Evolutionary conservation across 1,140 invertebrate genomes (phyloP), one percentile per base, ranked within the genome.

Genomic region (Artemia franciscana): DNA sequence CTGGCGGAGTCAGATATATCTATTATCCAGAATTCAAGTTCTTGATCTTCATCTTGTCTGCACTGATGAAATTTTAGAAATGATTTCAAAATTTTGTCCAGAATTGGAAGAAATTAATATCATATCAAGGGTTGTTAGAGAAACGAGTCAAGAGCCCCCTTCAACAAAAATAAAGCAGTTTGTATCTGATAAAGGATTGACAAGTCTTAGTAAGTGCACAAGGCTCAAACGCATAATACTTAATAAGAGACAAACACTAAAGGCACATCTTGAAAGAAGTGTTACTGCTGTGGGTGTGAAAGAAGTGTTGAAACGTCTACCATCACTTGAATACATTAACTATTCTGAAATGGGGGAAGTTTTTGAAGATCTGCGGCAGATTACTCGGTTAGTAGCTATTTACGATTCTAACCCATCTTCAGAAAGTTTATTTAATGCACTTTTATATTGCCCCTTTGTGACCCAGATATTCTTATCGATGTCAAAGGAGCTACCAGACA

Each of bases 51-150:
- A 73, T 66, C 75, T 75, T 59, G 73, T 77, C 64, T 77, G 75
- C 63, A 77, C 76, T 3, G 76, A 78, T 66, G 77, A 77, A 70
- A 77, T 78, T 24, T 72, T 78, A 4, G 67, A 74, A 68, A 70
- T 76, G n/a, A 69, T 78, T 24, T 73, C 74, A 24, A 66, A 68
- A 15, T 71, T 68, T 65, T 78, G 77, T 66, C 69, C 63, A 18
- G 66, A 73, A 58, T 69, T 78, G 9, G 74, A 77, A 68, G 72
- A 76, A 64, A 72, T 78, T 24, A 75, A 77, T 63, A 75, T 77
- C 59, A 72, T 77, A n/a, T 78, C 77, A 24, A 71, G 69, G 67
- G 71, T 76, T 58, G 74, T 75, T 63, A 71, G 74, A 51, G 71
- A 70, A 56, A 74, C 73, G 66, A 65, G 24, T 58, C 39, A 5